Percentiles rank a stretch among this genome's conserved stretches.
phyloP scores from a whole-genome alignment of 2,888 invertebrate genomes.

The Iphiclides podalirius region DNA sequence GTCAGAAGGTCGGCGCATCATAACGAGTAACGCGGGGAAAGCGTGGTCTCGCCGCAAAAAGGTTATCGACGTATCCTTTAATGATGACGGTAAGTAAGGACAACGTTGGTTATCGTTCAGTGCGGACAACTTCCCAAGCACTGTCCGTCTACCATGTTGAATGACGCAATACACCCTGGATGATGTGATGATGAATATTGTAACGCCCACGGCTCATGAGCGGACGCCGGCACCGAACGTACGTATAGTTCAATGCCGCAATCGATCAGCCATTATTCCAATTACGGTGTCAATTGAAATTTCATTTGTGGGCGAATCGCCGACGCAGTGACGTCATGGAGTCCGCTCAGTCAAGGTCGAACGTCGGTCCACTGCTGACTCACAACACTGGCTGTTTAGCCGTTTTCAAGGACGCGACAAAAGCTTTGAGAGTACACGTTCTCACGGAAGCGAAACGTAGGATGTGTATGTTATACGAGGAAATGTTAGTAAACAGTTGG shows the following conservation, averaged over 20 bases:
- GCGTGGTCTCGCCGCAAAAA: too few relatives aligned
- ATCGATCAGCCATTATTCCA: not conserved
- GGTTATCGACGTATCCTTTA: too few relatives aligned
- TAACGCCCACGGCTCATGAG: not conserved
- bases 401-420: too few relatives aligned
- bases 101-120: too few relatives aligned
- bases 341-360: not conserved
- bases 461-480: not conserved
- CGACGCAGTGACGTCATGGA: constrained; percentile 11
- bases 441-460: not conserved
- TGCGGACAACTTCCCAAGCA: too few relatives aligned
- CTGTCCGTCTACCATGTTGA: too few relatives aligned
- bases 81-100: too few relatives aligned
- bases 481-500: not conserved
- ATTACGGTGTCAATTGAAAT: constrained; percentile 8
- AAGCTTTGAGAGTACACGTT: not conserved
- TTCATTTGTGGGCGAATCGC: not conserved
- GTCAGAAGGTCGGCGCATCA: too few relatives aligned
- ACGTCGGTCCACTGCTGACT: not conserved
- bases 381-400: not conserved
- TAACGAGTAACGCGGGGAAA: too few relatives aligned
- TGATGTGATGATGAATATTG: not conserved
- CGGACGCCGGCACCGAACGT: not conserved
- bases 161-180: too few relatives aligned
- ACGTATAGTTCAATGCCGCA: not conserved